Conservation (phyloP, 2,797 vertebrate genomes). For the Sarcoramphus papa region DNA sequence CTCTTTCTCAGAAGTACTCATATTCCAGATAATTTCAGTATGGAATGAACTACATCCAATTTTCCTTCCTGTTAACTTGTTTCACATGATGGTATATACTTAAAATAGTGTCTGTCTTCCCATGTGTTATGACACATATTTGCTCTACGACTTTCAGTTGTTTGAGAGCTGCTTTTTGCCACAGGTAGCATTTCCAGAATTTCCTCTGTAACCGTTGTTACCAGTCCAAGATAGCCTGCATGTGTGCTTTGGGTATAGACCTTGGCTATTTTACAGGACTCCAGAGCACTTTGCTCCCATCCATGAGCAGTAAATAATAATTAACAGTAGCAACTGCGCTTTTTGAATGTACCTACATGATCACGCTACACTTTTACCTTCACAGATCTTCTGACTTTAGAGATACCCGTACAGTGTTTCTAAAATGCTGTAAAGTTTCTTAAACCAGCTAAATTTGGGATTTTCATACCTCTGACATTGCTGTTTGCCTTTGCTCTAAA, state of each 20-base stretch:
- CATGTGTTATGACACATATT: not conserved
- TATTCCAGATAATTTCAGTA: not conserved
- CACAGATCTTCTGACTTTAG: not conserved
- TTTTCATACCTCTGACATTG: not conserved
- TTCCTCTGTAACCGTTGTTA: not conserved
- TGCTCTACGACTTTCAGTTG: not conserved
- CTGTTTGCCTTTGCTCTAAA: not conserved
- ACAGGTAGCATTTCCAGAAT: not conserved
- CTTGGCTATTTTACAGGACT: not conserved
- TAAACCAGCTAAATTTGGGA: not conserved
- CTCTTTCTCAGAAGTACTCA: not conserved
- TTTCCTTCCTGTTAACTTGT: not conserved
- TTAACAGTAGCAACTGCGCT: not conserved
- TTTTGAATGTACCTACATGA: not conserved
- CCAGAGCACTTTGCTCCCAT: conserved; percentile 2
- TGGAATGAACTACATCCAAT: not conserved
- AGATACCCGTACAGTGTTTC: not conserved
- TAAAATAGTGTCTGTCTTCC: not conserved
- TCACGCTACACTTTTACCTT: not conserved
- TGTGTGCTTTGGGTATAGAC: not conserved
- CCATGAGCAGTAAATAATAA: not conserved
- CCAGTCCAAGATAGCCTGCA: not conserved
- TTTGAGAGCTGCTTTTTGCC: not conserved
- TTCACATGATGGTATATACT: not conserved
- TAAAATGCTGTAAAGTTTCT: not conserved